Evolutionary conservation across 1,140 invertebrate genomes (phyloP).

Genomic region (Drosophila hydei): DNA sequence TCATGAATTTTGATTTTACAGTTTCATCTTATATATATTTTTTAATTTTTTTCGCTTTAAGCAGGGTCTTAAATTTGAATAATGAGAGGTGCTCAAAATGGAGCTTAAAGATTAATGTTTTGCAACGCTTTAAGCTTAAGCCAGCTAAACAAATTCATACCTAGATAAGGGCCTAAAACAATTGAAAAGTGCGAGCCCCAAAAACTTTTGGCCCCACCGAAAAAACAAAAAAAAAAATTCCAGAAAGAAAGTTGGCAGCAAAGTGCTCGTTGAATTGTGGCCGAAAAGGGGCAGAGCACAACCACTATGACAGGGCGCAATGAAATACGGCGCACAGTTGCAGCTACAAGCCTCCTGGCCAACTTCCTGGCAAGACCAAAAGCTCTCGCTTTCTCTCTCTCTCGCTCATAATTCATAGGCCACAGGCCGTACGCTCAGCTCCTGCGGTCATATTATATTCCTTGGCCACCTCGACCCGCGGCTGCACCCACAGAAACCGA

Average conservation of each 20-base stretch:
- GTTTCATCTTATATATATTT: constrained; percentile 13
- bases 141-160: constrained; percentile 40
- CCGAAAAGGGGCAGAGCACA: constrained; percentile 1
- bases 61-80: constrained; percentile 69
- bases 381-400: background rate
- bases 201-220: constrained; percentile 32
- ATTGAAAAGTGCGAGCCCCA: constrained; percentile 45
- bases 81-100: constrained; percentile 57
- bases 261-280: constrained; percentile 23
- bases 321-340: constrained; percentile 47
- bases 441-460: constrained; percentile 34
- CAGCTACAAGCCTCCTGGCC: constrained; percentile 10
- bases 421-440: constrained; percentile 8
- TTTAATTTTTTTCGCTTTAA: constrained; percentile 48
- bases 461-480: constrained; percentile 8
- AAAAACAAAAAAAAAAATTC: background rate
- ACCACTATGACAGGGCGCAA: constrained; percentile 33
- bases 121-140: constrained; percentile 37
- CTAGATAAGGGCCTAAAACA: constrained; percentile 42
- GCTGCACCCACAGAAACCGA: background rate
- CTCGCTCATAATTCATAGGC: constrained; percentile 41
- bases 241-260: constrained; percentile 2
- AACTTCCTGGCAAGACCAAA: constrained; percentile 23
- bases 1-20: constrained; percentile 76
- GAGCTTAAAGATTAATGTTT: constrained; percentile 47